Evolutionary conservation across 53 echinoderm and acorn worm genomes (phyloP).

Genomic region (Actinopyga echinites): DNA sequence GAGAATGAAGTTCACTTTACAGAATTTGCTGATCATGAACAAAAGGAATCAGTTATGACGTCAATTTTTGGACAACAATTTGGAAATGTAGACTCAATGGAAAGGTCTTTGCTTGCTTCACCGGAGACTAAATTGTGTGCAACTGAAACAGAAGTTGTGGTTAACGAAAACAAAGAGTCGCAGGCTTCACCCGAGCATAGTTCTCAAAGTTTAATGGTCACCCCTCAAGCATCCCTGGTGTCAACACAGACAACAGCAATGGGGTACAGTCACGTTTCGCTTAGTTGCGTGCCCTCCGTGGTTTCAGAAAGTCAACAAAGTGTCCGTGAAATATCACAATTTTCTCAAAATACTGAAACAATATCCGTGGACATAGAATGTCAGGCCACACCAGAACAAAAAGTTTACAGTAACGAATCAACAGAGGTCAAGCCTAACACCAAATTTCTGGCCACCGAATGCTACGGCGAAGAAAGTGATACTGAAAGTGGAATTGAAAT

Average conservation of each 20-base stretch:
- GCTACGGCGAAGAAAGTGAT: slow-evolving; percentile 48
- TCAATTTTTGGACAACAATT: not conserved
- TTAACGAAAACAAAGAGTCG: not conserved
- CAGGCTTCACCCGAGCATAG: not conserved
- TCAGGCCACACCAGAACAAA: not conserved
- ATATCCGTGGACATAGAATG: slow-evolving; percentile 1
- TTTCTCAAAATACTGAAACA: not conserved
- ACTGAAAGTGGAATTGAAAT: slow-evolving; percentile 64
- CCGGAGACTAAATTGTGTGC: not conserved
- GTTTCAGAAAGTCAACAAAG: not conserved
- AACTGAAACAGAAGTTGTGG: not conserved
- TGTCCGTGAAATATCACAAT: not conserved
- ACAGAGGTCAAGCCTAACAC: slow-evolving; percentile 18
- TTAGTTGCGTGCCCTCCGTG: not conserved
- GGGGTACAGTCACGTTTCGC: not conserved
- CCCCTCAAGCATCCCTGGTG: not conserved
- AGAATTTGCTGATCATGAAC: not conserved
- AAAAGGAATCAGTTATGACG: not conserved
- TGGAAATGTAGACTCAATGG: not conserved
- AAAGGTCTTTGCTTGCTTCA: not conserved
- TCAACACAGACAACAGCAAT: slow-evolving; percentile 11
- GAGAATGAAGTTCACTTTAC: slow-evolving; percentile 22
- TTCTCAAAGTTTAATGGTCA: not conserved
- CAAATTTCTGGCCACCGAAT: slow-evolving; percentile 9
- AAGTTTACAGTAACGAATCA: not conserved